Base-by-base conservation (phyloP, 2,797 vertebrate species). In the Gymnodraco acuticeps region DNA sequence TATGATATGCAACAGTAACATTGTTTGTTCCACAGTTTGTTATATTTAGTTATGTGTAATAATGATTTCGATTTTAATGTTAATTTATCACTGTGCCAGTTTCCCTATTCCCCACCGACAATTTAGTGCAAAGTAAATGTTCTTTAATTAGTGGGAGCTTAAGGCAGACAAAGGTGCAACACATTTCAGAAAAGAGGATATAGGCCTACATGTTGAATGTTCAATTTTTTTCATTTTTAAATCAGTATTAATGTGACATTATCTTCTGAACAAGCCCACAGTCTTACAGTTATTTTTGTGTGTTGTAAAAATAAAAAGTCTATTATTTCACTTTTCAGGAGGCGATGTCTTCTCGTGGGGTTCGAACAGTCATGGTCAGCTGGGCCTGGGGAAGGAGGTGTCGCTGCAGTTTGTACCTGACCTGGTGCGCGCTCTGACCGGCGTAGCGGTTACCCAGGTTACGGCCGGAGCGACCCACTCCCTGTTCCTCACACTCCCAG, bases 341-440 rank as follows among this genome's bases (percentile, higher is more conserved):
- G 96, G 96, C 45, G 95, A 96, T 15, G 95, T 97, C 62, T 95
- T 95, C 78, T 92, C 96, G 0, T 97, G 97, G 97, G 97, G 96
- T 5, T 93, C 90, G 80, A 97, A 97, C 92, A 94, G 84, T 71
- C 93, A 96, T 2, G 97, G 97, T 38, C 97, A 97, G 85, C 91
- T 97, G 81, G 97, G 96, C 31, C 85, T 95, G 69, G 96, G 96
- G 38, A 96, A 94, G 82, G 82, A 51, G 0, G 53, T 89, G 46
- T 0, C 14, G 0, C 5, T 53, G 17, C 84, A 87, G 80, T 0
- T 16, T 1, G 14, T 0, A 0, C 94, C 94, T 0, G 3, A 8
- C 16, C 50, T 77, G 75, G 82, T 97, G 68, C 80, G 55, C 5
- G 92, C 94, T 74, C 95, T 97, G 14, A 92, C 76, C 1, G 97